Conservation (phyloP, 2,113 vertebrate genomes). For the Heterotilapia buettikoferi region DNA sequence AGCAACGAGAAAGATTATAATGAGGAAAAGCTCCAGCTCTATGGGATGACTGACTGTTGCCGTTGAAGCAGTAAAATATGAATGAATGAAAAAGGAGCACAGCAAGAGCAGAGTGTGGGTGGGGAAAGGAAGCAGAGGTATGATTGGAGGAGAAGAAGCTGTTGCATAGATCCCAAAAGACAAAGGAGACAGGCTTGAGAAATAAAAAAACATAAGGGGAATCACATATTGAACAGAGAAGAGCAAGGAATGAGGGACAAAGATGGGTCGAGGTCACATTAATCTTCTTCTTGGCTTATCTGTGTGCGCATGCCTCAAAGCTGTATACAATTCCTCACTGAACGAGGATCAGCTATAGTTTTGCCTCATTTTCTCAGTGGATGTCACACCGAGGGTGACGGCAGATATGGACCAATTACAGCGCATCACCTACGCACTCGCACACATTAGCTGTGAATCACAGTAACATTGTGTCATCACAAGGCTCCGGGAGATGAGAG, state of each 20-base stretch:
- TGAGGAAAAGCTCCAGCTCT: slow-evolving; percentile 1
- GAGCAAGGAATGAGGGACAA: neutral
- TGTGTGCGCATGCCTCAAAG: neutral
- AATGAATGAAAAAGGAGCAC: slow-evolving; percentile 49
- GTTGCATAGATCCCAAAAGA: slow-evolving; percentile 15
- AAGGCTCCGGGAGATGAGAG: neutral
- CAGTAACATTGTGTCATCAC: neutral
- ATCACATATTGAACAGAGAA: neutral
- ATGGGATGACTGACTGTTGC: neutral
- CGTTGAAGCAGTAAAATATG: slow-evolving; percentile 57
- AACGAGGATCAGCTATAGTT: neutral
- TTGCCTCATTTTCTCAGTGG: neutral
- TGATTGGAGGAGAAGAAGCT: slow-evolving; percentile 41
- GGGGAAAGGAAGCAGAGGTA: slow-evolving; percentile 19
- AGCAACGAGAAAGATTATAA: slow-evolving; percentile 11
- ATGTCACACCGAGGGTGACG: neutral
- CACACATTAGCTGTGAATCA: neutral
- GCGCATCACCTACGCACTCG: neutral
- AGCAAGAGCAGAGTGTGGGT: slow-evolving; percentile 21
- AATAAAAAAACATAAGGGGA: neutral
- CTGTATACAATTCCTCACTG: neutral
- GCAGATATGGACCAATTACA: neutral
- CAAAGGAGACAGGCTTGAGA: slow-evolving; percentile 23
- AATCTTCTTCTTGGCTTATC: slow-evolving; percentile 29
- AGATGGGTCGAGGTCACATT: slow-evolving; percentile 10